Base-by-base conservation (phyloP, 2,888 invertebrate genomes). In the Mechanitis mazaeus region DNA sequence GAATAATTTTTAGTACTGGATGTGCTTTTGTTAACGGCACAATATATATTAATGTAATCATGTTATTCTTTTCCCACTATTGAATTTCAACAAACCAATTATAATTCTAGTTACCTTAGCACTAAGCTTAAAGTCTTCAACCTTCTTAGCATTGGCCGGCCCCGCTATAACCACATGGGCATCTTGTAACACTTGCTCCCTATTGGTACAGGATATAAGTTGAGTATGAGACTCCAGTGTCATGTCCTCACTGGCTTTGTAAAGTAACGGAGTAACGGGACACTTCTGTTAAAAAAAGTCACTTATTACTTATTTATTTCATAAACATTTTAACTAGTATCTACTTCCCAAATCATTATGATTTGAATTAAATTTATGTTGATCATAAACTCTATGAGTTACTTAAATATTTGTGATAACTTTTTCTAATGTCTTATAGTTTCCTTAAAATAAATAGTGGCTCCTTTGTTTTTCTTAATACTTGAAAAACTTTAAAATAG, bases 151-250 rank as follows among this genome's bases (percentile, higher is more conserved):
- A 0, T 75, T 53, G 0, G 79, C 75, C 0, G 87, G 87, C 0
- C 88, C 88, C 0, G 88, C 77, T 53, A 89, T 82, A 5, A 87
- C 63, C 1, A 85, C 81, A 2, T 71, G 68, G 0, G 80, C 72
- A 3, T 76, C 61, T 0, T 54, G 6, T 2, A 88, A 65, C 2
- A 75, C 73, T 0, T 80, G 71, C 0, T 69, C 57, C 0, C 58
- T 77, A 0, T 65, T 57, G 0, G 35, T 42, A 54, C 83, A 84
- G 20, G 75, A 74, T 45, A 65, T 70, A 1, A 74, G 62, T n/a
- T 61, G 61, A 0, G 83, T 85, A 0, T 69, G 57, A 0, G 69
- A 63, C 2, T 69, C 12, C 0, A 54, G 28, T 0, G 73, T 70
- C 67, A 84, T 67, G 0, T 77, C 72, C 54, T 83, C 72, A 31